Base-by-base conservation (phyloP, 1,140 invertebrate genomes). In the Druon quercuslanigerum region DNA sequence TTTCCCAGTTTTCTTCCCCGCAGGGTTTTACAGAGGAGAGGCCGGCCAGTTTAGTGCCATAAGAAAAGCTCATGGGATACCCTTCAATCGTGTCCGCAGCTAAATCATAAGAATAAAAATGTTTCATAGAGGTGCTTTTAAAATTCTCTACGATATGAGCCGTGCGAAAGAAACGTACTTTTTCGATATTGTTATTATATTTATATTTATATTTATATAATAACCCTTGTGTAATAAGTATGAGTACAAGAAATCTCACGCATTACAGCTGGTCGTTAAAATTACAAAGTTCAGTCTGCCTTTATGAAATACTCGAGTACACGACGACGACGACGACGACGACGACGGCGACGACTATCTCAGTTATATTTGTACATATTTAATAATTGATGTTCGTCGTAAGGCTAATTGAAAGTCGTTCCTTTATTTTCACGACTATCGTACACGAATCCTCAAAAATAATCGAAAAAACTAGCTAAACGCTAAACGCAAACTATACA, bases 11-110 rank as follows among this genome's bases (percentile, higher is more conserved):
- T 70, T 3, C 19, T 20, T 25, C 20, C 51, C 25, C 52, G 12
- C 25, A 72, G 17, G 40, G 40, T 54, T 5, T 54, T 54, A 17
- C 13, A 19, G n/a, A 74, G 66, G 54, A 40, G 14, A 77, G 54
- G 75, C 57, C 19, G 51, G 8, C 46, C 33, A 19, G 3, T 54
- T 74, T 71, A 71, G 60, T 50, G 51, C 51, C 60, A 74, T 60
- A 66, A 72, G 33, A 66, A 66, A 66, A 66, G n/a, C 70, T 75
- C 50, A n/a, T 72, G 57, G 71, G 46, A 50, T 74, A 60, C 50
- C 33, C 20, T 72, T 72, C 19, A 72, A 72, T 72, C 40, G 9
- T n/a, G 56, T 74, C 14, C 20, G 51, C 71, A n/a, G 50, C 12
- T 51, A 78, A 78, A 74, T 66, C 16, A 66, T 46, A 66, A 17